Evolutionary conservation across 2,113 vertebrate species (phyloP), one percentile per base, ranked within the genome.

Genomic region (Calidris pygmaea): DNA sequence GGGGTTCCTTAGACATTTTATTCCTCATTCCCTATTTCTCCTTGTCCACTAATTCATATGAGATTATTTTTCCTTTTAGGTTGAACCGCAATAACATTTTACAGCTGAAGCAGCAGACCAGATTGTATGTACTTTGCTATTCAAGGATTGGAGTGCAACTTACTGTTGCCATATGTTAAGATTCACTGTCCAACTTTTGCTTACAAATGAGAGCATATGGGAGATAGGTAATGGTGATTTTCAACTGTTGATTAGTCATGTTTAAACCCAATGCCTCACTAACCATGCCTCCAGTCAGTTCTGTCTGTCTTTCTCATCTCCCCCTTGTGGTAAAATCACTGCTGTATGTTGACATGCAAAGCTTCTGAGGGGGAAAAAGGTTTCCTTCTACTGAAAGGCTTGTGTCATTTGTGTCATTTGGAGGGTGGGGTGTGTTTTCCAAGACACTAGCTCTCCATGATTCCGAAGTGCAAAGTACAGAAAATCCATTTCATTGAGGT

Each of bases 161-260:
- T 93, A 72, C 58, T 92, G 87, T 90, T 92, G 65, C 93, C 90
- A 81, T 95, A 95, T 96, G 92, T 84, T 95, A 90, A 84, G 52
- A 81, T 90, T 88, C 63, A 81, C 34, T 75, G 93, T 93, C 95
- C 92, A 88, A 13, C 79, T 80, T 72, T 50, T 90, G 55, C 81
- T 94, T 93, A 86, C 85, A 88, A 90, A 92, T 59, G 90, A 92
- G 92, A 87, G 35, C 82, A 90, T 96, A 95, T 86, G 95, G 85
- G 67, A 88, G 85, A 90, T 86, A 74, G 87, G 87, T 93, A 85
- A 91, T 88, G 87, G 95, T 95, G 93, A 93, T 96, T 96, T 76
- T 95, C 87, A 86, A 0, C 87, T 89, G 82, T 80, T 91, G 90
- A 90, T 94, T 94, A 95, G 67, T 85, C 87, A 74, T 73, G 63